Evolutionary conservation across 2,797 vertebrate species (phyloP), one percentile per base, ranked within the genome.

Genomic region (Chrysocyon brachyurus): DNA sequence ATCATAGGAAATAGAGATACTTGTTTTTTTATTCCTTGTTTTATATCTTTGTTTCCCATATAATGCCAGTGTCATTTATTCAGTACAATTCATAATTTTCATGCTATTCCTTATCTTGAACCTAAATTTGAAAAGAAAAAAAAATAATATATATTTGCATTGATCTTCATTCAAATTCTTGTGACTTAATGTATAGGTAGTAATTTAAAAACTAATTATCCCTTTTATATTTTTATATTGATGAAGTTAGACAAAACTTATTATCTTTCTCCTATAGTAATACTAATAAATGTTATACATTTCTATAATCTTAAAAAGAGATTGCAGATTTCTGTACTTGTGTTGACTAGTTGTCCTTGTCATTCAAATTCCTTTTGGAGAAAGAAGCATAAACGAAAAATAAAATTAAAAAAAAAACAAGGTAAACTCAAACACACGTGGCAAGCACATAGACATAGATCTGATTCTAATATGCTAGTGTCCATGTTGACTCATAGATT

Each of bases 261-360:
- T 77, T 98, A 83, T 90, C 66, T 94, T 87, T 96, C 12, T 49
- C 49, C 54, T 79, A 26, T 26, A 85, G 63, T 66, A 93, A 95
- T 89, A 46, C 68, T 77, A 89, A 66, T 83, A 92, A 96, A 82
- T 81, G 36, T 84, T 89, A 61, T 63, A 6, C 19, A 91, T 84
- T 84, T 81, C 26, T 64, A 10, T 96, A 95, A 94, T 95, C 87
- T 90, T 91, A 40, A 93, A 82, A 96, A 82, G n/a, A 86, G 78
- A 93, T 94, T 95, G 77, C 78, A 94, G 82, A 81, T 82, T 33
- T 8, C 33, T 52, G 2, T 15, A 10, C 57, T 94, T 97, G 86
- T 77, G 70, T 91, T 97, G 78, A 97, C n/a, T 26, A 57, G 28
- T 33, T 96, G 36, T 83, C 1, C 21, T 87, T 95, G 90, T 68